Evolutionary conservation across 2,888 invertebrate species (phyloP).

Genomic region (Graphium colonna): DNA sequence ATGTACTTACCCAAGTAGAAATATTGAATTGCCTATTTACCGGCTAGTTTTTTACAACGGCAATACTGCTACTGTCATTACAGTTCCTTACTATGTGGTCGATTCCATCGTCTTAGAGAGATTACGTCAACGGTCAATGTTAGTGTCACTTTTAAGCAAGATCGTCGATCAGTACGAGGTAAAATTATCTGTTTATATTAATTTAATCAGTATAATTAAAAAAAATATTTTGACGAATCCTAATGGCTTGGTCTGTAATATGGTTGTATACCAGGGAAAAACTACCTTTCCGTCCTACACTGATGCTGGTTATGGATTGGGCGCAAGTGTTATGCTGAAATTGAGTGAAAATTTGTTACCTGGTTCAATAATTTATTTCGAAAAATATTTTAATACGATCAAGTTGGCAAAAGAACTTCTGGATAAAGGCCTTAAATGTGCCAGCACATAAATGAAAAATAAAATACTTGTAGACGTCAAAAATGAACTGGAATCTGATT

Average conservation of each 20-base stretch:
- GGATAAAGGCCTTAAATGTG: constrained; percentile 7
- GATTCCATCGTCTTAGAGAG: no score
- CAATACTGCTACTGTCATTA: no score
- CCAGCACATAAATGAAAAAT: constrained; percentile 16
- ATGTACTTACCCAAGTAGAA: no score
- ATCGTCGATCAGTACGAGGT: no score
- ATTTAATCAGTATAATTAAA: neutral
- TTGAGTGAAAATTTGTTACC: constrained; percentile 11
- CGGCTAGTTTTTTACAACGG: no score
- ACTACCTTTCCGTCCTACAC: neutral
- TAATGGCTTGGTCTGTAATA: constrained; percentile 1
- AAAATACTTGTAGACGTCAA: constrained; percentile 10
- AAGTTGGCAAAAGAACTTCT: constrained; percentile 14
- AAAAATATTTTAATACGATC: constrained; percentile 15
- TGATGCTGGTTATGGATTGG: constrained; percentile 6
- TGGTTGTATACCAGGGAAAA: constrained; percentile 1
- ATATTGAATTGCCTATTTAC: no score
- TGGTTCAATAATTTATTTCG: constrained; percentile 10
- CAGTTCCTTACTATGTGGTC: no score
- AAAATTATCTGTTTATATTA: no score
- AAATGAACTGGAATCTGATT: constrained; percentile 13
- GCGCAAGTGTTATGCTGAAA: constrained; percentile 6
- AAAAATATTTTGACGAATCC: neutral
- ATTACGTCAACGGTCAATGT: no score
- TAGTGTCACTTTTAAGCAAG: no score